Percentiles rank a stretch among this genome's conserved stretches.
These are phyloP conservation scores for Paramisgurnus dabryanus DNA, from an alignment of 2,113 vertebrate species.

Conservation along the genomic window DNA sequence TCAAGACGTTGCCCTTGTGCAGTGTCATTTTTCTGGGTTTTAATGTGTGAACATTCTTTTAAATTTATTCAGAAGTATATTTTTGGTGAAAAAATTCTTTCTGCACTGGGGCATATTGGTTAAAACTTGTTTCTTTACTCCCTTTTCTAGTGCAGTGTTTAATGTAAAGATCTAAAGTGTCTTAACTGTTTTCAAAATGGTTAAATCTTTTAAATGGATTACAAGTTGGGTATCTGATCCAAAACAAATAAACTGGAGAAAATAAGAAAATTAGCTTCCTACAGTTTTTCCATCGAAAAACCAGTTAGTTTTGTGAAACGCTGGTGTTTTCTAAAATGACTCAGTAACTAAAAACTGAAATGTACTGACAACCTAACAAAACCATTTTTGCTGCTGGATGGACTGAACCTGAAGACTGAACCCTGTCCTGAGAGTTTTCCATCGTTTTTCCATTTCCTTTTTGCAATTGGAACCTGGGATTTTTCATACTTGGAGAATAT, in stretches of 20 bases:
- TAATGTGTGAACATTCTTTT: background rate
- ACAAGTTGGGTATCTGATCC: background rate
- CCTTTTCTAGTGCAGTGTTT: background rate
- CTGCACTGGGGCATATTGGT: background rate
- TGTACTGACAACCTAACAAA: conserved; percentile 15
- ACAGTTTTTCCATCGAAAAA: conserved; percentile 7
- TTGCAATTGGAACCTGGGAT: background rate
- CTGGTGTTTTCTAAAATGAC: background rate
- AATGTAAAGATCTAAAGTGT: background rate
- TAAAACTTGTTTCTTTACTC: background rate
- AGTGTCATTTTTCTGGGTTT: background rate
- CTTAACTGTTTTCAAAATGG: too few relatives aligned
- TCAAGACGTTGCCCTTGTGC: conserved; percentile 14
- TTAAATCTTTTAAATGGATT: conserved; percentile 1
- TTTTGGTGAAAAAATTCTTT: background rate
- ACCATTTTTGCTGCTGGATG: background rate
- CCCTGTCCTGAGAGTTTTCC: conserved; percentile 12
- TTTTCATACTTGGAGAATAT: background rate
- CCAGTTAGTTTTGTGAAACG: background rate
- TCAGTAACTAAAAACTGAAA: conserved; percentile 11
- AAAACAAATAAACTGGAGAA: background rate
- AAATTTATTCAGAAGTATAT: background rate
- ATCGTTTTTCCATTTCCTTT: background rate
- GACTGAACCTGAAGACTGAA: background rate
- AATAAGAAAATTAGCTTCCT: background rate